phyloP scores from a whole-genome alignment of 2,113 vertebrate species.

The Neogale vison region DNA sequence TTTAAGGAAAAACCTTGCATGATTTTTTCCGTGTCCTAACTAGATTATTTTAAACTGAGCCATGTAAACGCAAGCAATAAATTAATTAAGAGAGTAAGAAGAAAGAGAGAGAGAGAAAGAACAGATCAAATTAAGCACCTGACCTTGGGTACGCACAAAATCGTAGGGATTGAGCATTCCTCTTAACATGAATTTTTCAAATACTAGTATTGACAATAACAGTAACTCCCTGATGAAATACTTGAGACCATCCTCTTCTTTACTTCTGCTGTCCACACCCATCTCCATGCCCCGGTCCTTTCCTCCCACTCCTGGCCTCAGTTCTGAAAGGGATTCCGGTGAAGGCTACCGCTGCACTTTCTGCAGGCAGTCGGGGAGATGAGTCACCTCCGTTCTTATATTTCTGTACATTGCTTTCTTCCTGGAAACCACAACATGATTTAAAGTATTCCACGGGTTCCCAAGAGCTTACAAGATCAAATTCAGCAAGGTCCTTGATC shows the following conservation, averaged over 20 bases:
- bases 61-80: not conserved
- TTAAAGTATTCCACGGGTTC: not conserved
- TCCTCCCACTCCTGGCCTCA: not conserved
- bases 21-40: not conserved
- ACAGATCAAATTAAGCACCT: conserved; percentile 5
- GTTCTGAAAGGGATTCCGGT: not conserved
- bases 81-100: not conserved
- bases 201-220: not conserved
- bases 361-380: not conserved
- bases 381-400: not conserved
- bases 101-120: not conserved
- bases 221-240: not conserved
- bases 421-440: not conserved
- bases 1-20: not conserved
- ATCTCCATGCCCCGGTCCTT: not conserved
- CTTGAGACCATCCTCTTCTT: not conserved
- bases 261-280: not conserved
- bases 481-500: not conserved
- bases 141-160: not conserved
- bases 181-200: not conserved
- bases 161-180: not conserved
- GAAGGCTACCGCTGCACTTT: not conserved
- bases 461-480: not conserved
- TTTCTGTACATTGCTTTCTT: not conserved
- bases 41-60: not conserved